Conservation (phyloP, 2,888 invertebrate genomes). For the Physocephala rufipes region DNA sequence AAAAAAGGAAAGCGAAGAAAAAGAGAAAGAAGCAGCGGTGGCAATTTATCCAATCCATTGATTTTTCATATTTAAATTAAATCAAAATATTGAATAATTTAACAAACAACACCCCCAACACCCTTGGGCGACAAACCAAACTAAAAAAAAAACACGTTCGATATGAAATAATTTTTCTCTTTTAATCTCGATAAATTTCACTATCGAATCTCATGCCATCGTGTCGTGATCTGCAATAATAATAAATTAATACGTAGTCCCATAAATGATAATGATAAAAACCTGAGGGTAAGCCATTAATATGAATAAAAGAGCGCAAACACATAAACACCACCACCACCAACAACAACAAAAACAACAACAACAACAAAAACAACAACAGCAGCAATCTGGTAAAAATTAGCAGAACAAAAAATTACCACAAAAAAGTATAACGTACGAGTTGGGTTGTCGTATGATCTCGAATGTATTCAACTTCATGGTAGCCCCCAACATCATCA, state of each 20-base stretch:
- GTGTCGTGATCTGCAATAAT: conserved; percentile 41
- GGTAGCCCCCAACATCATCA: conserved; percentile 13
- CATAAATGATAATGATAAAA: conserved; percentile 42
- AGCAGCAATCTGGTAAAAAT: no score
- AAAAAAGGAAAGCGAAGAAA: no score
- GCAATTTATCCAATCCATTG: no score
- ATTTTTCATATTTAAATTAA: no score
- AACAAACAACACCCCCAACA: neutral
- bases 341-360: conserved; percentile 12
- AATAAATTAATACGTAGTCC: conserved; percentile 41
- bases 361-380: neutral
- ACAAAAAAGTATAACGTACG: conserved; percentile 30
- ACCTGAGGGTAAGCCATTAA: conserved; percentile 37
- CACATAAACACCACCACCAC: neutral
- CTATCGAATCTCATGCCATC: conserved; percentile 34
- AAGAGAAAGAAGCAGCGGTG: no score
- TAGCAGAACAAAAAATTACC: conserved; percentile 9
- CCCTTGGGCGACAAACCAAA: neutral
- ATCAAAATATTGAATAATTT: neutral
- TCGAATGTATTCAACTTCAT: conserved; percentile 15
- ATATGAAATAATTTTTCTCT: neutral
- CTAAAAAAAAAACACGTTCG: neutral
- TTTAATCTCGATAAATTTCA: conserved; percentile 5
- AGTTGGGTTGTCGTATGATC: conserved; percentile 30
- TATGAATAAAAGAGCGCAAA: conserved; percentile 10